phyloP scores from a whole-genome alignment of 2,113 vertebrate genomes.

The Onychostruthus taczanowskii region DNA sequence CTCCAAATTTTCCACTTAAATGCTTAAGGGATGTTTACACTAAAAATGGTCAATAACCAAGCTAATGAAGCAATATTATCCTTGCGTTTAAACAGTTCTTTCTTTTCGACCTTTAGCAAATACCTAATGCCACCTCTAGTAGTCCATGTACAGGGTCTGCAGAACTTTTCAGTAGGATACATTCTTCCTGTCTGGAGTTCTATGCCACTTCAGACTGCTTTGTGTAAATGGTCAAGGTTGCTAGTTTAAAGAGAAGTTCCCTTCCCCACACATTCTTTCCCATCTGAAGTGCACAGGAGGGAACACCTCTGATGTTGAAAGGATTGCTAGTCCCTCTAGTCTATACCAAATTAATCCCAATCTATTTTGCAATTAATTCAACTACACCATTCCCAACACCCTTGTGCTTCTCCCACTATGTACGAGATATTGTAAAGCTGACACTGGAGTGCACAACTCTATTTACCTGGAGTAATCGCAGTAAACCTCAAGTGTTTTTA shows the following conservation, averaged over 20 bases:
- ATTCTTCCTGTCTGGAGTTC: background rate
- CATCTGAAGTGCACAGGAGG: background rate
- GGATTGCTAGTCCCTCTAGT: background rate
- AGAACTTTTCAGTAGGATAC: background rate
- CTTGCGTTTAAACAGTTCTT: background rate
- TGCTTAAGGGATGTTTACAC: background rate
- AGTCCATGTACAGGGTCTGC: background rate
- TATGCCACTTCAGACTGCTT: background rate
- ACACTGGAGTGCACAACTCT: background rate
- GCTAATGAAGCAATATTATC: background rate
- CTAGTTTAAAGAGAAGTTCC: background rate
- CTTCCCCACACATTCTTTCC: background rate
- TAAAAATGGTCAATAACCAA: background rate
- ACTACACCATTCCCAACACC: background rate
- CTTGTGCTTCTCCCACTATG: background rate
- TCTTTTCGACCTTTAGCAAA: background rate
- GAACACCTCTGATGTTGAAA: background rate
- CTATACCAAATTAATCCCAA: background rate
- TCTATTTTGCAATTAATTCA: background rate
- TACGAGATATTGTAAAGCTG: background rate
- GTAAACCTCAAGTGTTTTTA: constrained; percentile 79
- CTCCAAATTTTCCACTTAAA: background rate
- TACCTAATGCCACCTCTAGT: background rate
- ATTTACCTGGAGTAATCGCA: constrained; percentile 88
- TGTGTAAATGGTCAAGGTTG: background rate